Evolutionary conservation across 1,140 invertebrate genomes (phyloP).

Genomic region (Drosophila arizonae): DNA sequence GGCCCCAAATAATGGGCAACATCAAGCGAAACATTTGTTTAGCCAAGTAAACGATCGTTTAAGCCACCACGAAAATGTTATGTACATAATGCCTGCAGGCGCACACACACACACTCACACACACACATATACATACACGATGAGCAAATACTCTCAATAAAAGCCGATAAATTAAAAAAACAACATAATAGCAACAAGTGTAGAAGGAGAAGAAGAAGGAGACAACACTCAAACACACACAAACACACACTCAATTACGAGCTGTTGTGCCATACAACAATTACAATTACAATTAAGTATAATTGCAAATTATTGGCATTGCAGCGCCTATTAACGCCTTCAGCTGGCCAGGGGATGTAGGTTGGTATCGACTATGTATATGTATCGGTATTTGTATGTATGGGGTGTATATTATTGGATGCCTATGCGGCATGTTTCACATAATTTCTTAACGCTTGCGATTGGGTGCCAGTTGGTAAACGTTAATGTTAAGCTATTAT

Average conservation of each 20-base stretch:
- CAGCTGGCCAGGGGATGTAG: constrained; percentile 13
- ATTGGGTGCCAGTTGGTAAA: constrained; percentile 70
- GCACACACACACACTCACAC: constrained; percentile 24
- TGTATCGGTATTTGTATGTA: background rate
- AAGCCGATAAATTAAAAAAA: constrained; percentile 43
- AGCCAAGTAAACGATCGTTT: constrained; percentile 72
- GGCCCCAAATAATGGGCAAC: constrained; percentile 24
- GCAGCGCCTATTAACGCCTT: constrained; percentile 77
- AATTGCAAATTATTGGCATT: constrained; percentile 79
- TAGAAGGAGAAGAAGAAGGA: constrained; percentile 31
- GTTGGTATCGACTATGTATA: constrained; percentile 3
- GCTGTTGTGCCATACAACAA: constrained; percentile 49
- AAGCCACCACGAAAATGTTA: constrained; percentile 62
- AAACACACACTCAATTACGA: constrained; percentile 47
- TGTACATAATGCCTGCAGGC: constrained; percentile 67
- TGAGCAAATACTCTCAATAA: constrained; percentile 68
- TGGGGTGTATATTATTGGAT: constrained; percentile 55
- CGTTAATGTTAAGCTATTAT: constrained; percentile 61
- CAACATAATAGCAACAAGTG: constrained; percentile 41
- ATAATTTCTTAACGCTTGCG: constrained; percentile 73
- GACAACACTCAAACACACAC: constrained; percentile 34
- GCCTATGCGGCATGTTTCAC: constrained; percentile 72
- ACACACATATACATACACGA: constrained; percentile 47
- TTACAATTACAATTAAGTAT: constrained; percentile 74
- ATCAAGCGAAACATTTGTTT: constrained; percentile 62